These are phyloP conservation scores for Tupaia tana DNA, from an alignment of 2,113 vertebrate species.

Conservation along the genomic window DNA sequence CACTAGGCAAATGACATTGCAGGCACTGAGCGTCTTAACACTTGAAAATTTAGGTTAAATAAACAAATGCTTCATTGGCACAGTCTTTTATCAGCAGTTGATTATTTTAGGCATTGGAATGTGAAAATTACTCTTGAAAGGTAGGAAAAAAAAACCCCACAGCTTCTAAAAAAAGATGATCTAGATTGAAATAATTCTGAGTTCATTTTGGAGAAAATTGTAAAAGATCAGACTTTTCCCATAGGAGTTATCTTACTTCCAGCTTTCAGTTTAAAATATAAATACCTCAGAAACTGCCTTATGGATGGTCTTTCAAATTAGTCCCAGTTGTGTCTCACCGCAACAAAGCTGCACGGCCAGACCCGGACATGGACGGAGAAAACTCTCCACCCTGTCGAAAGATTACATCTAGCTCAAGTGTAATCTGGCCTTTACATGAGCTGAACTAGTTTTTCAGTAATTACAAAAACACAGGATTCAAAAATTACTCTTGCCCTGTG, in stretches of 20 bases:
- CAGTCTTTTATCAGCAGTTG: background rate
- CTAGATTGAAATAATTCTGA: conserved; percentile 62
- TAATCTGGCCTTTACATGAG: conserved; percentile 25
- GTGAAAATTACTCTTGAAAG: conserved; percentile 6
- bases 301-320: conserved; percentile 66
- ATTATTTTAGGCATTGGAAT: conserved; percentile 53
- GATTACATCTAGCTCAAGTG: conserved; percentile 39
- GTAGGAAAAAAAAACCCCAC: background rate
- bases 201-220: conserved; percentile 64
- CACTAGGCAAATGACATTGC: conserved; percentile 1
- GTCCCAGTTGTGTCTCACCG: conserved; percentile 39
- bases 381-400: background rate
- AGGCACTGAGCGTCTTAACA: conserved; percentile 44
- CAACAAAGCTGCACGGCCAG: conserved; percentile 48
- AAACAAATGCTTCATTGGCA: background rate
- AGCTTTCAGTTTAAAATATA: conserved; percentile 67
- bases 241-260: conserved; percentile 56
- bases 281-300: conserved; percentile 66
- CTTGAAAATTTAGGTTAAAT: conserved; percentile 42
- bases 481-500: background rate
- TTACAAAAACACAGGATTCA: background rate
- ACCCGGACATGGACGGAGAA: background rate
- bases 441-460: conserved; percentile 52
- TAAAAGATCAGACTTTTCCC: conserved; percentile 58
- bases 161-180: background rate